Conservation (phyloP, 2,797 vertebrate species). For the Schizopygopsis malacanthus region DNA sequence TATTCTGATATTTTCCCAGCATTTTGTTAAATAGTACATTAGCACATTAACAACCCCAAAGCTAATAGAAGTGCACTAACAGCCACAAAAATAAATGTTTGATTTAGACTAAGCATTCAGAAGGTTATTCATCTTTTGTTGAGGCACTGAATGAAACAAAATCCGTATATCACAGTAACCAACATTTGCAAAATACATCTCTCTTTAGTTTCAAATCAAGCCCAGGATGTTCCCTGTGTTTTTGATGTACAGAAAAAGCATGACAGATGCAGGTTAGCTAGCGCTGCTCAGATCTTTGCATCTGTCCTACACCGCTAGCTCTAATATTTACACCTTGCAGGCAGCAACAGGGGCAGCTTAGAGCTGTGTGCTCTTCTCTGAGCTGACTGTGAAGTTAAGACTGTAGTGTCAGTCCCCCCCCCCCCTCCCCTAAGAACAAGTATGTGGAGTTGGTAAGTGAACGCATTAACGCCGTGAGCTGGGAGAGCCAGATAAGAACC, state of each 20-base stretch:
- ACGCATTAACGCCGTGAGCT: constrained; percentile 75
- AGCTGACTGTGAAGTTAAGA: constrained; percentile 81
- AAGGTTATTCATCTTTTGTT: neutral
- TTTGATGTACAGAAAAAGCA: constrained; percentile 35
- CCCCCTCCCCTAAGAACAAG: constrained; percentile 42
- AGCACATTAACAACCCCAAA: neutral
- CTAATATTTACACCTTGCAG: constrained; percentile 83
- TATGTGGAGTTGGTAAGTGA: constrained; percentile 74
- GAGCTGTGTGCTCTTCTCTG: constrained; percentile 68
- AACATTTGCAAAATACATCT: constrained; percentile 24
- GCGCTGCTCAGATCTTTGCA: constrained; percentile 68
- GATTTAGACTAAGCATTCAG: neutral
- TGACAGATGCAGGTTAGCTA: constrained; percentile 52
- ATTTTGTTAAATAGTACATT: neutral
- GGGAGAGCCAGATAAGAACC: constrained; percentile 79
- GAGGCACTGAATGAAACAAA: neutral
- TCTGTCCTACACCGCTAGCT: constrained; percentile 76
- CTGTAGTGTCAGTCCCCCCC: constrained; percentile 79
- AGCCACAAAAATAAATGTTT: neutral
- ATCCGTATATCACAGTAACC: constrained; percentile 34
- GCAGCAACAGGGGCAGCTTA: constrained; percentile 64
- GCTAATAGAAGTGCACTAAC: neutral
- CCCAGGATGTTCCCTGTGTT: constrained; percentile 28
- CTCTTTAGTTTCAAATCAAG: constrained; percentile 31
- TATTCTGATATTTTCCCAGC: neutral